A percentile compares a stretch with the other conserved stretches of the same genome.
Evolutionary conservation across 2,888 invertebrate genomes (phyloP).

Genomic region (Napeogenes sylphis): DNA sequence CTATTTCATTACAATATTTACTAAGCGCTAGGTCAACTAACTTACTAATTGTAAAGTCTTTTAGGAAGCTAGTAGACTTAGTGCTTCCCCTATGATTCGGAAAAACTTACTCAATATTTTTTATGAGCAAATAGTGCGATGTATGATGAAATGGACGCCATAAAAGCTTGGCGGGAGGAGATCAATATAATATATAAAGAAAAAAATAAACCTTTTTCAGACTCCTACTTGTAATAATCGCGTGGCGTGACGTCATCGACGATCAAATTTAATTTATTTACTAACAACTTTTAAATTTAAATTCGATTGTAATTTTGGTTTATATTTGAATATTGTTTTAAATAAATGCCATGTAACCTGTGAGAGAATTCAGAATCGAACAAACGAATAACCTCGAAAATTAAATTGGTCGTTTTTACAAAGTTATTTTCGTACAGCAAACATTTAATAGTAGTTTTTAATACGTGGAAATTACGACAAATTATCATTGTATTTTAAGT

Average conservation of each 20-base stretch:
- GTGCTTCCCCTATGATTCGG: too few species aligned
- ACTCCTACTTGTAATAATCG: too few species aligned
- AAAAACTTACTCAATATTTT: too few species aligned
- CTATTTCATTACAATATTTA: too few species aligned
- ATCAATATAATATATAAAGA: too few species aligned
- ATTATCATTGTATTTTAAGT: conserved; percentile 41
- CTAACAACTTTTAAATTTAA: not conserved
- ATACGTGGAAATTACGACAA: conserved; percentile 27
- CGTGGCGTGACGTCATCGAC: not conserved
- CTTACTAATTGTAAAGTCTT: too few species aligned
- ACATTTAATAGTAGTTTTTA: conserved; percentile 27
- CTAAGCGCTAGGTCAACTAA: too few species aligned
- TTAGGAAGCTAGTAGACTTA: too few species aligned
- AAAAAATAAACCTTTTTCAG: too few species aligned
- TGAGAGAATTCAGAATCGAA: conserved; percentile 3
- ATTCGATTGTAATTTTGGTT: not conserved
- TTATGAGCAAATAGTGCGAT: too few species aligned
- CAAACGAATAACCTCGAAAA: conserved; percentile 1
- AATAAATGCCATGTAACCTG: not conserved
- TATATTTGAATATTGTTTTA: not conserved
- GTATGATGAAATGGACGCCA: too few species aligned
- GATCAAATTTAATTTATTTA: not conserved
- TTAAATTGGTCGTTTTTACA: conserved; percentile 19
- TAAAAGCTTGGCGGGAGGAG: too few species aligned
- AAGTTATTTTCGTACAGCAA: conserved; percentile 33